Percentiles rank a stretch among this genome's conserved stretches.
phyloP scores from a whole-genome alignment of 2,888 invertebrate species.

The Calliphora vomitoria region DNA sequence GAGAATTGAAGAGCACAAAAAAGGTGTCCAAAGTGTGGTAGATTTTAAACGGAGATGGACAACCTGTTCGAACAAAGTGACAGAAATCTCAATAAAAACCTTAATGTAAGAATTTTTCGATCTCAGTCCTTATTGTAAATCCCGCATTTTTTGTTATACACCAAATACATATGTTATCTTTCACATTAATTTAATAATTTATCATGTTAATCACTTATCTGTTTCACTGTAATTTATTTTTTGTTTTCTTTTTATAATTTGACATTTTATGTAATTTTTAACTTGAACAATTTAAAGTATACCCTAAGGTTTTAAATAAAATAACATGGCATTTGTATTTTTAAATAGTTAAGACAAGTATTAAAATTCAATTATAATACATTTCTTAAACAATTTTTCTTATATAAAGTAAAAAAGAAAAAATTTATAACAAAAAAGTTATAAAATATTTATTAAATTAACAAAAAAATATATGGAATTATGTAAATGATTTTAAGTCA shows the following conservation, averaged over 20 bases:
- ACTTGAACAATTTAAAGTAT: constrained; percentile 8
- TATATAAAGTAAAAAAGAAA: not conserved
- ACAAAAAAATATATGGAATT: not conserved
- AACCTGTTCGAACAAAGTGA: too few relatives aligned
- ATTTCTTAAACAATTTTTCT: not conserved
- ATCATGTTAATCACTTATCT: not conserved
- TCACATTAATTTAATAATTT: too few relatives aligned
- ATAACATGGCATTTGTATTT: not conserved
- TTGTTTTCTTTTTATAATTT: not conserved
- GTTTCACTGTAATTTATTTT: not conserved
- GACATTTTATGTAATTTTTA: not conserved
- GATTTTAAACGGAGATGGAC: too few relatives aligned
- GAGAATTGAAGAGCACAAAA: too few relatives aligned
- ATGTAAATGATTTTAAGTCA: not conserved
- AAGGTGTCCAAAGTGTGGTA: too few relatives aligned
- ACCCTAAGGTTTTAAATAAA: constrained; percentile 22
- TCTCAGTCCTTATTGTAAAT: too few relatives aligned
- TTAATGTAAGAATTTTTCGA: too few relatives aligned
- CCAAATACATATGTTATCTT: too few relatives aligned
- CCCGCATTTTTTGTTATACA: too few relatives aligned
- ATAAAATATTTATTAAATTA: not conserved
- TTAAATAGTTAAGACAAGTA: not conserved
- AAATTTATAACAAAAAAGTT: not conserved
- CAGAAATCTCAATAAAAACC: too few relatives aligned
- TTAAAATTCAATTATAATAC: constrained; percentile 27